phyloP scores from a whole-genome alignment of 1,140 invertebrate genomes.

The Heliconius eleuchia region DNA sequence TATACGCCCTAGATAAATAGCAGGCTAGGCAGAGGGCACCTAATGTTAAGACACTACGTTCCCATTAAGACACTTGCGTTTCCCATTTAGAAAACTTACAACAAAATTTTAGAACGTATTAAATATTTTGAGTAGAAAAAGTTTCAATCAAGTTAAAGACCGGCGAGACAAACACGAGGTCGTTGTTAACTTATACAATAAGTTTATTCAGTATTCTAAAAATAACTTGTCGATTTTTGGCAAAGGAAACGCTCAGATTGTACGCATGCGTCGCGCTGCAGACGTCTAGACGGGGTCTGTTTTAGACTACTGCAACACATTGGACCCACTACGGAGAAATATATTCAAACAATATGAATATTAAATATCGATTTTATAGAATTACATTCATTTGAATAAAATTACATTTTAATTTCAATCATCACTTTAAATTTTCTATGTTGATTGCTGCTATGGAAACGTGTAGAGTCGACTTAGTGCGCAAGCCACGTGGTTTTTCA shows the following conservation, averaged over 20 bases:
- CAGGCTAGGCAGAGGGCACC: too few species aligned
- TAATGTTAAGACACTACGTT: too few species aligned
- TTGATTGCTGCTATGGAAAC: not conserved
- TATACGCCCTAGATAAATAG: too few species aligned
- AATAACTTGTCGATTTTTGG: conserved; percentile 36
- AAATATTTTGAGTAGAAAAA: not conserved
- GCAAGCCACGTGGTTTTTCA: not conserved
- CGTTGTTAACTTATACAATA: conserved; percentile 23
- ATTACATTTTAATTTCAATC: not conserved
- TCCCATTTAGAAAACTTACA: too few species aligned
- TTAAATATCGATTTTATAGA: not conserved
- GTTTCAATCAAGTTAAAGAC: not conserved
- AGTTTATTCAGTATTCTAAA: conserved; percentile 18
- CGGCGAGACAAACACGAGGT: conserved; percentile 11
- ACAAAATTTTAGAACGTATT: not conserved
- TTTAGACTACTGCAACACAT: conserved; percentile 8
- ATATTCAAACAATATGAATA: not conserved
- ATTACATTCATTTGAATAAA: not conserved
- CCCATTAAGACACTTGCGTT: too few species aligned
- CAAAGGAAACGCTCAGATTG: conserved; percentile 23
- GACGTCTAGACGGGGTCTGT: conserved; percentile 64
- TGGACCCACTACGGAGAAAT: not conserved
- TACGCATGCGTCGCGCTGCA: conserved; percentile 54
- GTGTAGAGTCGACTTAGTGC: not conserved
- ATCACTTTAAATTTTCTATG: not conserved